Evolutionary conservation across 2,888 invertebrate species (phyloP), one percentile per base, ranked within the genome.

Genomic region (Drosophila mayaguana): DNA sequence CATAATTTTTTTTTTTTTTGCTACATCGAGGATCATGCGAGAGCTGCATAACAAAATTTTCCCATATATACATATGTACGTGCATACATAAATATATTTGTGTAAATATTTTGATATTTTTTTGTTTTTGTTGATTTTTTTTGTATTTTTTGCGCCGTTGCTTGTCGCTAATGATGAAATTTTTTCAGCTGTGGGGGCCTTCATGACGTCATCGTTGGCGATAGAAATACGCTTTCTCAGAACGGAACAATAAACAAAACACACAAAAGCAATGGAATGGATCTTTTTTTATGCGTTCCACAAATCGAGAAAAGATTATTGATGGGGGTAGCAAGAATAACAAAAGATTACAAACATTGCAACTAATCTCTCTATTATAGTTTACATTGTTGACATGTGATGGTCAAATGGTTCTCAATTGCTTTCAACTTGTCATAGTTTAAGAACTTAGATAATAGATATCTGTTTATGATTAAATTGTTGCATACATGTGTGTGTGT

Each of bases 21-120:
- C 42, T 38, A 63, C 56, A 61, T 45, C 45, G 79, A 75, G 70
- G 79, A 78, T 78, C 78, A 38, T 50, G 28, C 61, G 40, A 48
- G 53, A 60, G 28, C 22, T 36, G 5, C 18, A 56, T 22, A 75
- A 60, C 38, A 78, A 51, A 50, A 46, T 50, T 73, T 60, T n/a
- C 66, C 16, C 61, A 36, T 14, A 12, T 0, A 12, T 34, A 9
- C 8, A 28, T 16, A 32, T 22, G n/a, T 34, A 28, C 20, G 9
- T 32, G 4, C 9, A 8, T 28, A 28, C 20, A 14, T 32, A 4
- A 5, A 8, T 28, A 25, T 18, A 6, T 36, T 25, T 59, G 12
- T 34, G 46, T 46, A 54, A 34, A 75, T 70, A 50, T 70, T 59
- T 64, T 51, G 18, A 53, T 75, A 51, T 63, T 48, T 65, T 53